phyloP scores from a whole-genome alignment of 2,888 invertebrate genomes.

The Ectropis crepuscularia region DNA sequence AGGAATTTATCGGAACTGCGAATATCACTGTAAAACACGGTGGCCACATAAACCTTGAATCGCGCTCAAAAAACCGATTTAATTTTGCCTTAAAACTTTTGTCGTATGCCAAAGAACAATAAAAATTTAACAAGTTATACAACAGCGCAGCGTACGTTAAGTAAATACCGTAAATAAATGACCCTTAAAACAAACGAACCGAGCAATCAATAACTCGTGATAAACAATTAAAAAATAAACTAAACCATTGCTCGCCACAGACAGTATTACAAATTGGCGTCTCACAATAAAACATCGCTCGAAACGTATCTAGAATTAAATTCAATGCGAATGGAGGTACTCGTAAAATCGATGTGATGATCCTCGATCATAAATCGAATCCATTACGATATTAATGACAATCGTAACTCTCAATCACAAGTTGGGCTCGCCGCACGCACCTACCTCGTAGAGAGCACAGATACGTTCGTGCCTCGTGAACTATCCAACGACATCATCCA shows the following conservation, averaged over 20 bases:
- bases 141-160: slow-evolving; percentile 5
- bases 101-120: slow-evolving; percentile 13
- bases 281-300: slow-evolving; percentile 54
- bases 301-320: slow-evolving; percentile 62
- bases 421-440: slow-evolving; percentile 61
- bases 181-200: slow-evolving; percentile 35
- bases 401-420: slow-evolving; percentile 76
- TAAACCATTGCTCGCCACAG: slow-evolving; percentile 47
- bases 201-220: slow-evolving; percentile 34
- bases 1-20: slow-evolving; percentile 62
- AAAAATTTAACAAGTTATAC: slow-evolving; percentile 6
- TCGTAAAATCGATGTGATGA: slow-evolving; percentile 68
- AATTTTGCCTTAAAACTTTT: slow-evolving; percentile 23
- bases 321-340: slow-evolving; percentile 51
- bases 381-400: slow-evolving; percentile 77
- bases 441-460: slow-evolving; percentile 45
- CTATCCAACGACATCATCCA: slow-evolving; percentile 53
- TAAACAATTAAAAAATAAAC: slow-evolving; percentile 32
- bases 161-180: slow-evolving; percentile 24
- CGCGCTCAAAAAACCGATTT: slow-evolving; percentile 19
- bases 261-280: slow-evolving; percentile 60
- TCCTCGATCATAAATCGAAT: slow-evolving; percentile 71
- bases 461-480: slow-evolving; percentile 14
- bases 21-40: slow-evolving; percentile 54
- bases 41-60: slow-evolving; percentile 52